Conservation (phyloP, 2,888 invertebrate species). For the Limnephilus marmoratus region DNA sequence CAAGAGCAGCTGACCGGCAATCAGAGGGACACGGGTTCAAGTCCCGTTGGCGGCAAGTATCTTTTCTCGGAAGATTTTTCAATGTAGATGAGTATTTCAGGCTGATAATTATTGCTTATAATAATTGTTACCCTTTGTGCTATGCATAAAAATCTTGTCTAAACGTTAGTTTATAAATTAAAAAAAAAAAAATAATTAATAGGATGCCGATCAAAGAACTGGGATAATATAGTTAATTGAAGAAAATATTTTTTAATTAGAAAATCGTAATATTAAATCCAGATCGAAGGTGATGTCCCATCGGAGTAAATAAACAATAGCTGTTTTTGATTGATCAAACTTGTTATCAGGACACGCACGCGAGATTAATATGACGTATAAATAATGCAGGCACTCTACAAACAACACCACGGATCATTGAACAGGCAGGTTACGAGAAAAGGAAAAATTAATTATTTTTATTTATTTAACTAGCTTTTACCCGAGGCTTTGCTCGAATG, state of each 20-base stretch:
- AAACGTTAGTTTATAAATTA: too few species aligned
- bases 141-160: too few species aligned
- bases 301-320: background rate
- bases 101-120: too few species aligned
- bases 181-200: too few species aligned
- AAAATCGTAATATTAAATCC: background rate
- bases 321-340: conserved; percentile 37
- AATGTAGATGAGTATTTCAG: too few species aligned
- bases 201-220: background rate
- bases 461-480: too few species aligned
- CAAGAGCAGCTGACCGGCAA: too few species aligned
- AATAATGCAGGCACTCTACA: conserved; percentile 44
- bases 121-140: too few species aligned
- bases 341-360: conserved; percentile 36
- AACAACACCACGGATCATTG: conserved; percentile 19
- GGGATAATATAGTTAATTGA: background rate
- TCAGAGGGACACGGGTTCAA: too few species aligned
- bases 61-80: too few species aligned
- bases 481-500: too few species aligned
- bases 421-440: background rate
- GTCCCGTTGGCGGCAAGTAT: too few species aligned
- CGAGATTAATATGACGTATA: conserved; percentile 45
- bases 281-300: background rate
- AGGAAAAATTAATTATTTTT: background rate
- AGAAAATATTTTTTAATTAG: background rate